Conservation (phyloP, 1,140 invertebrate species). For the Chironomus tepperi region DNA sequence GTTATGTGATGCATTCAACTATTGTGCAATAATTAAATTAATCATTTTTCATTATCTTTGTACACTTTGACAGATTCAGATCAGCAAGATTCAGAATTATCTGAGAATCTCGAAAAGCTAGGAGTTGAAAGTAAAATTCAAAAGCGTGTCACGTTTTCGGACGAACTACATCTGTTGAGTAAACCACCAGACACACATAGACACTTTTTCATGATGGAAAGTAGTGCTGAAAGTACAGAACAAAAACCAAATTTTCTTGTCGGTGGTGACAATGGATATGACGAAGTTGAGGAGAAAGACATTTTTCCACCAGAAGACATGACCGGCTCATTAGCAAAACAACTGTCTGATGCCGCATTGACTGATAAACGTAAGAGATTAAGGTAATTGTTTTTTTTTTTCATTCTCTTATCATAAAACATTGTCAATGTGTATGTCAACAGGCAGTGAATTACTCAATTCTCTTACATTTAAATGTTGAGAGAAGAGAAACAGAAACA, state of each 20-base stretch:
- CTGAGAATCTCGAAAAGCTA: background rate
- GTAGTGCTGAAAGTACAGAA: background rate
- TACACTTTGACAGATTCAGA: background rate
- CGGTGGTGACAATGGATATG: background rate
- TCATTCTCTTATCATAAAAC: background rate
- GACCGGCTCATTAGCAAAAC: background rate
- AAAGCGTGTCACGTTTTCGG: conserved; percentile 16
- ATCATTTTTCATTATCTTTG: background rate
- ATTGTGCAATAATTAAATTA: background rate
- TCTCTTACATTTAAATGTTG: background rate
- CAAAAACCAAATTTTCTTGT: background rate
- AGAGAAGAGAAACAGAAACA: background rate
- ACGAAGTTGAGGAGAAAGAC: conserved; percentile 5
- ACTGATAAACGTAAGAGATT: background rate
- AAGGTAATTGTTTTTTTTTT: background rate
- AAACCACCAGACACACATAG: background rate
- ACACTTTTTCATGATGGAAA: conserved; percentile 17
- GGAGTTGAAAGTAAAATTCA: background rate
- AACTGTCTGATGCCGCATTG: background rate
- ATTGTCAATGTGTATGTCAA: background rate
- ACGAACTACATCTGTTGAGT: background rate
- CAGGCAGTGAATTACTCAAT: background rate
- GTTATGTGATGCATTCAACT: background rate
- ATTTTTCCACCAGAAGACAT: background rate
- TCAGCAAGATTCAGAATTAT: background rate